A percentile compares a stretch with the other conserved stretches of the same genome.
phyloP scores from a whole-genome alignment of 2,113 vertebrate species.

The Macrotus californicus region DNA sequence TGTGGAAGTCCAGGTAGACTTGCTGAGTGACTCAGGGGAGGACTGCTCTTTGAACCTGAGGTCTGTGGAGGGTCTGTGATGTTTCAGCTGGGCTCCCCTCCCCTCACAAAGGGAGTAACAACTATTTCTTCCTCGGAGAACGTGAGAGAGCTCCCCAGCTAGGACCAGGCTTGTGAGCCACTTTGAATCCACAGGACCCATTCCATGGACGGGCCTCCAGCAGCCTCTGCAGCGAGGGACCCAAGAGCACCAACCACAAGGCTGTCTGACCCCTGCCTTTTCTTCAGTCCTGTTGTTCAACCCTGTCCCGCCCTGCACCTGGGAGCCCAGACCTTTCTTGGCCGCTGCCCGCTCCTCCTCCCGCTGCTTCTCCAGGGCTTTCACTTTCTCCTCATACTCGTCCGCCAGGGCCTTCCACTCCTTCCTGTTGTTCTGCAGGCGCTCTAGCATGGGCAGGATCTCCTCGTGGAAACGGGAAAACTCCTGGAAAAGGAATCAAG shows the following conservation, averaged over 20 bases:
- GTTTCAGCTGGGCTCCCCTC: neutral
- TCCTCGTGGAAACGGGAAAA: slow-evolving; percentile 95
- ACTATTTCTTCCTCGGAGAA: neutral
- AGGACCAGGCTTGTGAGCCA: no score
- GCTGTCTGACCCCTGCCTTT: neutral
- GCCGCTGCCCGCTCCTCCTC: slow-evolving; percentile 74
- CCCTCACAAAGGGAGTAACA: neutral
- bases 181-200: accelerated
- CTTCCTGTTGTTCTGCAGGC: slow-evolving; percentile 92
- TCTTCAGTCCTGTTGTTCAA: neutral
- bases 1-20: accelerated
- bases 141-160: neutral
- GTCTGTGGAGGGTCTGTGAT: neutral
- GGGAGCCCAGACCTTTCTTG: slow-evolving; percentile 80
- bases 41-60: no score
- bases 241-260: accelerated
- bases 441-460: slow-evolving; percentile 93
- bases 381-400: slow-evolving; percentile 88
- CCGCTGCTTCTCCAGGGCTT: slow-evolving; percentile 84
- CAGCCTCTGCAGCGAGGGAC: neutral
- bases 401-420: slow-evolving; percentile 94
- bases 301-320: accelerated
- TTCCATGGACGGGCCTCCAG: neutral
- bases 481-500: slow-evolving; percentile 80
- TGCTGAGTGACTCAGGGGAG: neutral